A percentile compares a stretch with the other conserved stretches of the same genome.
phyloP scores from a whole-genome alignment of 2,888 invertebrate genomes.

The Polylopha cassiicola region DNA sequence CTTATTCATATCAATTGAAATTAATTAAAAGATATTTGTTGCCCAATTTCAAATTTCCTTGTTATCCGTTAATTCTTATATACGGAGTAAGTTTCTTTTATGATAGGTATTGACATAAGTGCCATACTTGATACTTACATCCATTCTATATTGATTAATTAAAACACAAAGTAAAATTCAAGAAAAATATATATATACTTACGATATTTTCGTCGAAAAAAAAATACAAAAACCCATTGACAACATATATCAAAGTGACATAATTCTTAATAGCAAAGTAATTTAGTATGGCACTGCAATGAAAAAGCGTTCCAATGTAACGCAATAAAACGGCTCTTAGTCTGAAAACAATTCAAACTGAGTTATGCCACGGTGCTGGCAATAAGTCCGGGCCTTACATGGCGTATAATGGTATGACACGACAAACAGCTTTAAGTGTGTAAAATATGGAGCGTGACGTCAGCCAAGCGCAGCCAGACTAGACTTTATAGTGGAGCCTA shows the following conservation, averaged over 20 bases:
- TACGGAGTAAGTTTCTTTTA: too few relatives aligned
- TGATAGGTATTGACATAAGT: too few relatives aligned
- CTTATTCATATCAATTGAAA: too few relatives aligned
- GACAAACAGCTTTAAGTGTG: constrained; percentile 77
- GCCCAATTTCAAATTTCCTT: too few relatives aligned
- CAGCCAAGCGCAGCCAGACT: constrained; percentile 62
- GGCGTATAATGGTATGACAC: constrained; percentile 76
- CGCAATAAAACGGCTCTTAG: constrained; percentile 58
- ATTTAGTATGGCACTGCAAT: constrained; percentile 51
- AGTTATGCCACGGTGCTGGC: constrained; percentile 64
- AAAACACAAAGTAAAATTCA: too few relatives aligned
- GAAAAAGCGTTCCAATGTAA: constrained; percentile 60
- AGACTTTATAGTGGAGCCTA: constrained; percentile 59
- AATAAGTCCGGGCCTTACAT: constrained; percentile 72
- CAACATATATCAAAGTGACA: constrained; percentile 43
- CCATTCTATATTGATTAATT: too few relatives aligned
- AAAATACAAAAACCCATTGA: constrained; percentile 33
- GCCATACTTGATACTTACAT: too few relatives aligned
- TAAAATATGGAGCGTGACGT: constrained; percentile 72
- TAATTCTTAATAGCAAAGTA: constrained; percentile 49
- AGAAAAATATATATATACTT: too few relatives aligned
- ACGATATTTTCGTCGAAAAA: too few relatives aligned
- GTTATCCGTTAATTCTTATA: too few relatives aligned
- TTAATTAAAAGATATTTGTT: too few relatives aligned
- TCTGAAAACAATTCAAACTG: constrained; percentile 70